Conservation (phyloP, 2,113 vertebrate species). For the Mesoclemmys tuberculata region DNA sequence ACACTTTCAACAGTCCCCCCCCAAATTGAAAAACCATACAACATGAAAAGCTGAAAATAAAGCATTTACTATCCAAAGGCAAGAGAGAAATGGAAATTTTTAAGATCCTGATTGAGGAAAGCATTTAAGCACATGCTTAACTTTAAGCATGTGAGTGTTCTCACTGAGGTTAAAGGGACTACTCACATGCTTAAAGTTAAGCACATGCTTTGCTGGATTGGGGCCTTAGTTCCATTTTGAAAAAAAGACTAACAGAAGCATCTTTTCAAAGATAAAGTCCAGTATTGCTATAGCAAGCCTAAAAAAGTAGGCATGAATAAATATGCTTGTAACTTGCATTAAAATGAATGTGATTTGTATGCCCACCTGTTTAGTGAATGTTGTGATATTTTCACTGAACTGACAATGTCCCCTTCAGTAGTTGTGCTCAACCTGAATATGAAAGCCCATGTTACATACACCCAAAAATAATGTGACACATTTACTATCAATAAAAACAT, state of each 20-base stretch:
- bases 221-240: neutral
- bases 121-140: neutral
- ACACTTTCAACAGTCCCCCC: conserved; percentile 40
- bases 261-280: neutral
- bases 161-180: neutral
- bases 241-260: neutral
- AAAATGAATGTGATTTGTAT: neutral
- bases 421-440: conserved; percentile 42
- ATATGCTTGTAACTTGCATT: neutral
- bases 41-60: conserved; percentile 19
- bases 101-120: neutral
- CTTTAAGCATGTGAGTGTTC: neutral
- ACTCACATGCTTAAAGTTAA: neutral
- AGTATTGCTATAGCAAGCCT: neutral
- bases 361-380: conserved; percentile 13
- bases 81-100: conserved; percentile 25
- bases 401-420: conserved; percentile 27
- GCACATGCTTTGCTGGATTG: conserved; percentile 31
- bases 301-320: neutral
- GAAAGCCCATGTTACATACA: conserved; percentile 14
- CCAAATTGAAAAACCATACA: conserved; percentile 47
- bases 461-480: conserved; percentile 45
- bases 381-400: conserved; percentile 26
- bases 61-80: neutral
- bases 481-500: conserved; percentile 56